These are phyloP conservation scores for Venturia canescens DNA, from an alignment of 1,140 invertebrate species.

Conservation along the genomic window DNA sequence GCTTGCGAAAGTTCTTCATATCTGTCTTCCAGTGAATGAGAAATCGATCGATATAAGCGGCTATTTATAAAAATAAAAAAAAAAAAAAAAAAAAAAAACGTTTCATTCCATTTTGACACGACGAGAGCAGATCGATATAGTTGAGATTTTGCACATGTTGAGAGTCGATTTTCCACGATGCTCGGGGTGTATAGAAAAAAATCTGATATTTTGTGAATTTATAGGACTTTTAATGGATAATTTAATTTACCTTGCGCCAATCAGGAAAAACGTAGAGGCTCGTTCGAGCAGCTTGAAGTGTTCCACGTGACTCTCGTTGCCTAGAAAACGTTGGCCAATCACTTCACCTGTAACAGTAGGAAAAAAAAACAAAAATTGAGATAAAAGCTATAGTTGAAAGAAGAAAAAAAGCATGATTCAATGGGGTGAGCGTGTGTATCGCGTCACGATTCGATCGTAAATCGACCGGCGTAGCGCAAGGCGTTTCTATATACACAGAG, in stretches of 20 bases:
- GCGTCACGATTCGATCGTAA: constrained; percentile 29
- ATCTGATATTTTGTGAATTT: no score
- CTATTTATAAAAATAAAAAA: no score
- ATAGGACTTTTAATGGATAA: not conserved
- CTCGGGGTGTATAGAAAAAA: no score
- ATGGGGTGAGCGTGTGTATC: constrained; percentile 2
- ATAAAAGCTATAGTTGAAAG: constrained; percentile 26
- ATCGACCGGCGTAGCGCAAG: constrained; percentile 17
- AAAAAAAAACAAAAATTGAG: constrained; percentile 43
- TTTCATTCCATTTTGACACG: no score
- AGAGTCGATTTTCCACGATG: no score
- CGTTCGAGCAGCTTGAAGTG: constrained; percentile 82
- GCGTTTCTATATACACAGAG: constrained; percentile 5
- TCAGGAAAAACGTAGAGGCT: constrained; percentile 80
- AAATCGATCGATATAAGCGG: no score
- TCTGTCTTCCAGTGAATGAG: no score
- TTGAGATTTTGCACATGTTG: no score
- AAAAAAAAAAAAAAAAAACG: no score
- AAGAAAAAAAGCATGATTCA: constrained; percentile 38
- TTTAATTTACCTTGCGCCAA: constrained; percentile 81
- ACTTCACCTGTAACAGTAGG: constrained; percentile 76
- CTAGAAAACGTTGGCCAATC: constrained; percentile 78
- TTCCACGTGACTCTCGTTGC: constrained; percentile 80
- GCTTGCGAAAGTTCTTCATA: no score
- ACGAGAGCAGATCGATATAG: no score